Conservation (phyloP, 92 coral and sea anemone genomes). For the Phenganax subtilis region DNA sequence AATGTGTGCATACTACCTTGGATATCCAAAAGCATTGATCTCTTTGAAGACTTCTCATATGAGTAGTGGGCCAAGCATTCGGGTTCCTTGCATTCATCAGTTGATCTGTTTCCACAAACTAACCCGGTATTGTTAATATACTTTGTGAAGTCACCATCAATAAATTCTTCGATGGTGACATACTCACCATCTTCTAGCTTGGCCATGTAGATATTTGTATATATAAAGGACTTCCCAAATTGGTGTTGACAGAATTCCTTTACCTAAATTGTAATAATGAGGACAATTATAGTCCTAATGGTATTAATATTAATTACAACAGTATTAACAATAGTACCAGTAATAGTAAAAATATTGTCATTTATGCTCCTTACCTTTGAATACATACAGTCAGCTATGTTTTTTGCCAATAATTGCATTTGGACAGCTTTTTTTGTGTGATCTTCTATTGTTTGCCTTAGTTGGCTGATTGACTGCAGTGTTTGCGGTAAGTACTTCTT, state of each 20-base stretch:
- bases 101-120: slow-evolving; percentile 50
- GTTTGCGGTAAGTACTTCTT: slow-evolving; percentile 47
- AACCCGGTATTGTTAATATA: slow-evolving; percentile 53
- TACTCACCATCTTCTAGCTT: slow-evolving; percentile 50
- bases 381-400: slow-evolving; percentile 47
- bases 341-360: no score
- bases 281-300: no score
- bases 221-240: slow-evolving; percentile 45
- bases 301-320: no score
- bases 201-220: slow-evolving; percentile 49
- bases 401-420: slow-evolving; percentile 47
- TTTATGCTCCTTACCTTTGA: slow-evolving; percentile 24
- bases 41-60: slow-evolving; percentile 48
- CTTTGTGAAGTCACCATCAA: slow-evolving; percentile 49
- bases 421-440: slow-evolving; percentile 58
- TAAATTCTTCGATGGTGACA: slow-evolving; percentile 50
- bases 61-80: slow-evolving; percentile 52
- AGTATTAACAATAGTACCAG: no score
- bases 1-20: slow-evolving; percentile 54
- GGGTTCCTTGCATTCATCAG: slow-evolving; percentile 48
- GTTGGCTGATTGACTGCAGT: slow-evolving; percentile 41
- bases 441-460: slow-evolving; percentile 53
- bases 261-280: slow-evolving; percentile 37
- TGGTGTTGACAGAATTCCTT: slow-evolving; percentile 42
- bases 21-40: slow-evolving; percentile 48